Evolutionary conservation across 2,888 invertebrate genomes (phyloP), one percentile per base, ranked within the genome.

Genomic region (Smittia sp.): DNA sequence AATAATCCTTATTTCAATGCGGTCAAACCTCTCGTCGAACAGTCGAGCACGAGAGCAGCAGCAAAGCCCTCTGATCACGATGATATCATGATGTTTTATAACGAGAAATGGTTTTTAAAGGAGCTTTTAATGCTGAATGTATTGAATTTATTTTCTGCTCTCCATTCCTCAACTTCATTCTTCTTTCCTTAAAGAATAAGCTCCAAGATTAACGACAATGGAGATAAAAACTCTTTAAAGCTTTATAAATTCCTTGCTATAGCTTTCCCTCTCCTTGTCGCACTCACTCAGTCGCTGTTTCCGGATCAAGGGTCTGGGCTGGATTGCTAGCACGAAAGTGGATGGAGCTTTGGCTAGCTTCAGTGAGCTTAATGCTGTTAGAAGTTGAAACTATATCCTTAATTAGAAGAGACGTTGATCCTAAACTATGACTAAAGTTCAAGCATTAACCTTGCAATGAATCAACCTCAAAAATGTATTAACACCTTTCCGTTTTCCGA

Each of bases 141-240:
- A 63, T 63, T 63, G 63, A 63, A 63, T 63, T 63, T 46, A 46
- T 46, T 46, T 46, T 46, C 15, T 32, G 1, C 27, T 63, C 32
- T 27, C 11, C 58, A 18, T 58, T 58, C 58, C 22, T 63, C 32
- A 63, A 63, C 63, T 63, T 63, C 63, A 63, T 63, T 63, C 11
- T 24, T 27, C 25, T 69, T 69, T 69, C 32, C 9, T 54, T 52
- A 54, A 54, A 27, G 22, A 58, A 25, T n/a, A 25, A 69, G 27
- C 69, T 67, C 20, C n/a, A 54, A 52, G 69, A 69, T 69, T 69
- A 69, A 69, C 69, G 54, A 69, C 69, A 54, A 54, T 54, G 27
- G 20, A 69, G 69, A 69, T 52, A 69, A 13, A 69, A 22, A 69
- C 20, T 46, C 67, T 67, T 32, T 67, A 46, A 67, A 67, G 67